Conservation (phyloP, 53 echinoderm and acorn worm genomes). For the Holothuria leucospilota region DNA sequence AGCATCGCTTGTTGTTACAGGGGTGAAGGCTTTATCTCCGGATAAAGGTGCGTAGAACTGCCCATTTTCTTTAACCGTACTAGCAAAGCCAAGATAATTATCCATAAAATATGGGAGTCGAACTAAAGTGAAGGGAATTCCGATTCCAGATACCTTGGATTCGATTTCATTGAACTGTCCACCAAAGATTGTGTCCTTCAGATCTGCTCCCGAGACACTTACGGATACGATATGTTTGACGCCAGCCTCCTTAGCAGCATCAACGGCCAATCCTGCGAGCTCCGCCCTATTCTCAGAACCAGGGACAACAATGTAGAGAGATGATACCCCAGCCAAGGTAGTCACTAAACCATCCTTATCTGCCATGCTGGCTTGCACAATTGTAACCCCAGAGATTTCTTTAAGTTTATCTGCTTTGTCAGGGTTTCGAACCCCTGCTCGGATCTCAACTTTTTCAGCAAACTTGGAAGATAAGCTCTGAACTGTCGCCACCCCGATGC, state of each 20-base stretch:
- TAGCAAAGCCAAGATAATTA: slow-evolving; percentile 20
- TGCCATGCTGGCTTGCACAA: slow-evolving; percentile 50
- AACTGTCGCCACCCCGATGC: slow-evolving; percentile 47
- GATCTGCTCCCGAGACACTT: slow-evolving; percentile 3
- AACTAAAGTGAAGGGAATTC: slow-evolving; percentile 42
- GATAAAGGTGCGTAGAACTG: slow-evolving; percentile 5
- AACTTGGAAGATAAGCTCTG: slow-evolving; percentile 43
- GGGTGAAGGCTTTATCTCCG: slow-evolving; percentile 16
- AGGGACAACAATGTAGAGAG: slow-evolving; percentile 39
- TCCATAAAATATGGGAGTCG: slow-evolving; percentile 54
- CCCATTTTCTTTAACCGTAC: slow-evolving; percentile 17
- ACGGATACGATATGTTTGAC: slow-evolving; percentile 49
- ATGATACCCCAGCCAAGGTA: slow-evolving; percentile 32
- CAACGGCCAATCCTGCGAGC: not conserved
- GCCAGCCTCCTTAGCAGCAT: slow-evolving; percentile 54
- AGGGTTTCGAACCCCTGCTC: slow-evolving; percentile 48
- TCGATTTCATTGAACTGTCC: slow-evolving; percentile 43
- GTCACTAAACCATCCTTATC: slow-evolving; percentile 31
- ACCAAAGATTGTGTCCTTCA: slow-evolving; percentile 32
- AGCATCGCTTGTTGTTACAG: slow-evolving; percentile 38
- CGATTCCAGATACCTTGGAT: not conserved
- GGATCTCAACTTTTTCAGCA: slow-evolving; percentile 46
- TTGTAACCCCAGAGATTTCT: slow-evolving; percentile 34
- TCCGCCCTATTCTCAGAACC: slow-evolving; percentile 41
- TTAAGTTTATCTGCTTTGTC: slow-evolving; percentile 16